Conservation (phyloP, 1,140 invertebrate species). For the Atopsyche davidsoni region DNA sequence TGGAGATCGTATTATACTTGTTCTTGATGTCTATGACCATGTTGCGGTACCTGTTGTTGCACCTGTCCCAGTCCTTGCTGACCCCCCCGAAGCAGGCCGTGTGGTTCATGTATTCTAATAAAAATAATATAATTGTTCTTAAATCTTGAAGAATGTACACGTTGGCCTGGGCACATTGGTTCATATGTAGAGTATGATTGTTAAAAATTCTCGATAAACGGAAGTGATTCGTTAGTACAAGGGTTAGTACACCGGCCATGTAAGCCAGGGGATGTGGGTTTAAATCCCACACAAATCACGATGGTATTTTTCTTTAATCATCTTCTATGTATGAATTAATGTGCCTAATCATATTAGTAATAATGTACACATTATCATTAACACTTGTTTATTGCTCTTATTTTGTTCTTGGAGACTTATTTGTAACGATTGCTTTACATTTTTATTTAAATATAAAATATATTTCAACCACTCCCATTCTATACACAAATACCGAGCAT, state of each 20-base stretch:
- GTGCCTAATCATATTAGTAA: no score
- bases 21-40: slow-evolving; percentile 7
- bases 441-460: no score
- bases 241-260: background rate
- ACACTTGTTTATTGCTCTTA: no score
- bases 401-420: no score
- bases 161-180: no score
- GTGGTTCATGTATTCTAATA: slow-evolving; percentile 22
- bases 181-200: background rate
- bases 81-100: slow-evolving; percentile 20
- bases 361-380: no score
- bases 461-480: no score
- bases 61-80: slow-evolving; percentile 23
- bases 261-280: background rate
- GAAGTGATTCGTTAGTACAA: background rate
- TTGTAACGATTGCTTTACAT: no score
- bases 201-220: background rate
- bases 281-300: no score
- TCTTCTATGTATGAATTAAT: no score
- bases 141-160: no score
- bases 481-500: no score
- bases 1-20: background rate
- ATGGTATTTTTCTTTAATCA: background rate
- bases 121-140: slow-evolving; percentile 7
- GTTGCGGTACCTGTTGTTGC: slow-evolving; percentile 7